These are phyloP conservation scores for Xanthostigma xanthostigma DNA, from an alignment of 2,888 invertebrate genomes.

Conservation along the genomic window DNA sequence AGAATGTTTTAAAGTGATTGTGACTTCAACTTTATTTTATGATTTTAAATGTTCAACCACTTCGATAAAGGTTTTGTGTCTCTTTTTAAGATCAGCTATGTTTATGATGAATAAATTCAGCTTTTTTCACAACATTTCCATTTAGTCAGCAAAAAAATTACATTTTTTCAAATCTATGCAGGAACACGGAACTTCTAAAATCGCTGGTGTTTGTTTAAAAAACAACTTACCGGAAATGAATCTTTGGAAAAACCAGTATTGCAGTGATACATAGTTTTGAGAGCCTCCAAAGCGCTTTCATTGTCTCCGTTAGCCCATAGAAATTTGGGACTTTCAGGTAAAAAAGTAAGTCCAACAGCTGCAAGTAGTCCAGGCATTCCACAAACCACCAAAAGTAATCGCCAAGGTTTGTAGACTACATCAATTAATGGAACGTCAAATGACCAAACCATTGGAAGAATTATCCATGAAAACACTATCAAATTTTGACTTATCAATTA, in stretches of 20 bases:
- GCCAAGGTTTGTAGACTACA: constrained; percentile 25
- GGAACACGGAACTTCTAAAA: too few relatives aligned
- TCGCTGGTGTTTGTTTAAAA: too few relatives aligned
- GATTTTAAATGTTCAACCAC: too few relatives aligned
- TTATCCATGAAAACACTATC: constrained; percentile 22
- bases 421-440: constrained; percentile 33
- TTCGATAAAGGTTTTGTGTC: too few relatives aligned
- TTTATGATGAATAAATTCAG: too few relatives aligned
- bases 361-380: constrained; percentile 24
- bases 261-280: constrained; percentile 22
- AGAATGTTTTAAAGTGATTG: too few relatives aligned
- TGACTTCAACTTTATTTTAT: too few relatives aligned
- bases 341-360: constrained; percentile 17
- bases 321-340: constrained; percentile 30
- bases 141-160: too few relatives aligned
- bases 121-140: too few relatives aligned
- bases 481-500: too few relatives aligned
- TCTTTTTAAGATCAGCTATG: too few relatives aligned
- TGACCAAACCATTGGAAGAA: constrained; percentile 22
- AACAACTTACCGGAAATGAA: constrained; percentile 20
- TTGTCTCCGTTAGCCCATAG: constrained; percentile 22
- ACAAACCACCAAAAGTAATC: constrained; percentile 24
- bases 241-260: constrained; percentile 22
- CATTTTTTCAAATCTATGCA: too few relatives aligned
- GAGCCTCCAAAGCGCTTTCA: constrained; percentile 21